Evolutionary conservation across 2,888 invertebrate species (phyloP), one percentile per base, ranked within the genome.

Genomic region (Apamea sordens): DNA sequence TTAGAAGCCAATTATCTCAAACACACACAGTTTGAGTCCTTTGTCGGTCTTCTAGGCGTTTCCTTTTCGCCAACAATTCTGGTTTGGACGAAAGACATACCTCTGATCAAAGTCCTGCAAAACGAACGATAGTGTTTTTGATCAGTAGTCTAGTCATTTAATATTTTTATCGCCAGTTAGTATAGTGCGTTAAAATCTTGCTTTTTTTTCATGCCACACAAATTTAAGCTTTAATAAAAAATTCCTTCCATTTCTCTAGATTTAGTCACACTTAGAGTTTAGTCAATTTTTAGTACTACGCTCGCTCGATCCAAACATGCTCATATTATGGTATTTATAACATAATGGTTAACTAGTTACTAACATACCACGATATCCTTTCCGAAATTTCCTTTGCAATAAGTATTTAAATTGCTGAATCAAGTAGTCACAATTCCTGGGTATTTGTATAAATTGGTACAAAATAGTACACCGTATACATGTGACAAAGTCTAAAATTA

Each of bases 271-370:
- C 68, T 63, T 82, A 79, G 69, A 67, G 41, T 68, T 76, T 86
- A 63, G 73, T 61, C 2, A 36, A 41, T 28, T 73, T 81, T 87
- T 78, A 71, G 74, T 64, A 78, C 41, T 69, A 72, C 81, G 61
- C 85, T 86, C 82, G 86, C 86, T 89, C 83, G 88, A 86, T 89
- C 89, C 89, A 89, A 89, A 89, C 89, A 89, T 89, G 89, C 88
- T 89, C 89, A 89, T 82, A 76, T 75, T 80, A 65, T 84, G 80
- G 71, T 88, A 81, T 81, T 76, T 88, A 74, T 86, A 78, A 87
- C 81, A 83, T 84, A 75, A 78, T 89, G 77, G 41, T 78, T 86
- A 73, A 78, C 73, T 89, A 89, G 82, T 70, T 59, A 83, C 84
- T 86, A 82, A 86, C 73, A 76, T 72, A 79, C 77, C 67, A 81